phyloP scores from a whole-genome alignment of 2,888 invertebrate genomes.

The Crematogaster levior region DNA sequence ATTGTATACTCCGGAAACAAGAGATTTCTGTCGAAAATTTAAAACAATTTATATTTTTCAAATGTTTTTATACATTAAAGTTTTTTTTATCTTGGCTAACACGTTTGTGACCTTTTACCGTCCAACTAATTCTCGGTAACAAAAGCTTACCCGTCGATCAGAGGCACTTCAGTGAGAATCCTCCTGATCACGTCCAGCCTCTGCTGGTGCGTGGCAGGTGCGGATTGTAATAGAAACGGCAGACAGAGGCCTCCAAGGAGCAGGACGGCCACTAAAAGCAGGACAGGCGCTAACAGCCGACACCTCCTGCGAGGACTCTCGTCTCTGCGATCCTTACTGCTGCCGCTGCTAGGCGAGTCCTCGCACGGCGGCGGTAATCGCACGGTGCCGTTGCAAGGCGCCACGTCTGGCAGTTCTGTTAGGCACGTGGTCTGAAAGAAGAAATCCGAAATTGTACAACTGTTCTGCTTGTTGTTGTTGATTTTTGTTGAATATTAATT shows the following conservation, averaged over 20 bases:
- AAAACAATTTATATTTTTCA: neutral
- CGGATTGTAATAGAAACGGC: slow-evolving; percentile 84
- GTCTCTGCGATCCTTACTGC: slow-evolving; percentile 83
- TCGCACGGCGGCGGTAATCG: slow-evolving; percentile 83
- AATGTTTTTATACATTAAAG: neutral
- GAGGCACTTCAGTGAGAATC: slow-evolving; percentile 90
- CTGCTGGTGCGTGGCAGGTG: slow-evolving; percentile 87
- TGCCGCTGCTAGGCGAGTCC: slow-evolving; percentile 84
- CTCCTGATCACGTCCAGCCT: slow-evolving; percentile 89
- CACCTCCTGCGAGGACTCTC: slow-evolving; percentile 81
- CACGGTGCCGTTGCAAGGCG: slow-evolving; percentile 84
- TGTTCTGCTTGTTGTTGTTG: neutral
- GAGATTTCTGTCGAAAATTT: neutral
- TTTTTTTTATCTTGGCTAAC: neutral
- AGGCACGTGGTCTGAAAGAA: slow-evolving; percentile 85
- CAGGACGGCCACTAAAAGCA: slow-evolving; percentile 81
- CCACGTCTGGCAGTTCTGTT: slow-evolving; percentile 86
- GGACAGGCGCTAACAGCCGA: slow-evolving; percentile 83
- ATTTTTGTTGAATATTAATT: neutral
- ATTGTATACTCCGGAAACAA: neutral
- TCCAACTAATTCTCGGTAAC: neutral
- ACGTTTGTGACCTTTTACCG: neutral
- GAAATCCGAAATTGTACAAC: neutral
- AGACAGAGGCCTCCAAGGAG: slow-evolving; percentile 85
- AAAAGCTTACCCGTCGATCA: slow-evolving; percentile 90